A percentile compares a stretch with the other conserved stretches of the same genome.
These are phyloP conservation scores for Leucophenga maculata DNA, from an alignment of 2,888 invertebrate genomes.

Conservation along the genomic window DNA sequence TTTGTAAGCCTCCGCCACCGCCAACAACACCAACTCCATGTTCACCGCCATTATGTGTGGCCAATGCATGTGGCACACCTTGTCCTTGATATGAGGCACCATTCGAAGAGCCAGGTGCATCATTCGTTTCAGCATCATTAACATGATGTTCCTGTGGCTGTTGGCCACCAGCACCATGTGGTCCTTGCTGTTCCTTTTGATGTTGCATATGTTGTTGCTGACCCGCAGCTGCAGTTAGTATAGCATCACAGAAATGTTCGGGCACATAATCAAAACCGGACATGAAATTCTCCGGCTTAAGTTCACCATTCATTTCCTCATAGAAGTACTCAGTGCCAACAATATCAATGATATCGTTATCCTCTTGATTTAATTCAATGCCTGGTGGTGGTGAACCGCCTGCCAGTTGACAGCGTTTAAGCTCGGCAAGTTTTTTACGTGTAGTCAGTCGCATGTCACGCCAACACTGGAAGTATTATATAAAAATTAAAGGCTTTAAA, in stretches of 20 bases:
- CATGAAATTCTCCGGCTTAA: slow-evolving; percentile 70
- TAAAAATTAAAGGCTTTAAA: no score
- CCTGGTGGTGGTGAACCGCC: slow-evolving; percentile 70
- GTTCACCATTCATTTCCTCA: slow-evolving; percentile 70
- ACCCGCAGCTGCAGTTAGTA: slow-evolving; percentile 68
- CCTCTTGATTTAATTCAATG: slow-evolving; percentile 69
- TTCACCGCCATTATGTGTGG: slow-evolving; percentile 53
- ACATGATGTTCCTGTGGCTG: slow-evolving; percentile 68
- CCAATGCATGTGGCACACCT: slow-evolving; percentile 59
- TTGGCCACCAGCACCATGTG: slow-evolving; percentile 54
- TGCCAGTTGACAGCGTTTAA: slow-evolving; percentile 69
- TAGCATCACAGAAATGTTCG: slow-evolving; percentile 70
- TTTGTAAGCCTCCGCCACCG: slow-evolving; percentile 54
- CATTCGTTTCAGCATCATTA: slow-evolving; percentile 68
- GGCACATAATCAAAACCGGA: slow-evolving; percentile 70
- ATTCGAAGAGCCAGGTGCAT: slow-evolving; percentile 67
- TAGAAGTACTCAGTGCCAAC: slow-evolving; percentile 70
- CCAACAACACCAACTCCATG: slow-evolving; percentile 54
- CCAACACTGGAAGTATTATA: slow-evolving; percentile 61
- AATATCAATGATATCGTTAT: slow-evolving; percentile 70
- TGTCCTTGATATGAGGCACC: slow-evolving; percentile 62
- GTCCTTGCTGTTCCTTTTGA: slow-evolving; percentile 61
- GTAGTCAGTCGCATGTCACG: slow-evolving; percentile 71
- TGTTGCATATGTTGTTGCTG: slow-evolving; percentile 67
- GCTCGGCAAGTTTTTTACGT: slow-evolving; percentile 69